Base-by-base conservation (phyloP, 2,113 vertebrate species). In the Pontoporia blainvillei region DNA sequence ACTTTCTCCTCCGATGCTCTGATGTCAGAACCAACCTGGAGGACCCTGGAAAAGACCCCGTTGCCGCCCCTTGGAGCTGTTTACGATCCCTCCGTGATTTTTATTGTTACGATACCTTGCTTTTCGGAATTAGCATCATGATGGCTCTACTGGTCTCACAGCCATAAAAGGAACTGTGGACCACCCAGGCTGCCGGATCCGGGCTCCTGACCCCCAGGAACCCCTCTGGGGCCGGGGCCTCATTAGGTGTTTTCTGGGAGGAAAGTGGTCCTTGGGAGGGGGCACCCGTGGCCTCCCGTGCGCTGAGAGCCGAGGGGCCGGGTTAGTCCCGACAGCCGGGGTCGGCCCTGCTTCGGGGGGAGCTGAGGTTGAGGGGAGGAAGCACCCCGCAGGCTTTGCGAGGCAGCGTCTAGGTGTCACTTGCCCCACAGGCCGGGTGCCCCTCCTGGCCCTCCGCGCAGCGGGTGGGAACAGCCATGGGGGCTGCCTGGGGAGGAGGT, bases 401-500 rank as follows among this genome's bases (percentile, higher is more conserved):
- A 59, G 52, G 29, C 62, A 18, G 36, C 29, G 31, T 39, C 64
- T 46, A 3, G 2, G 20, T 41, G 31, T 41, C 72, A 25, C 66
- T 1, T 31, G 21, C n/a, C 14, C 21, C 75, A 15, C 39, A 23
- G 4, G n/a, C 36, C 41, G 8, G 81, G 57, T 25, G 34, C 31
- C 41, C 3, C 57, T 34, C 34, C 49, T 54, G 5, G 7, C 29
- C 41, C 12, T n/a, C 18, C 1, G 1, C 46, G 9, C 6, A 14
- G 41, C 49, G 34, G 23, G 18, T 21, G 73, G 73, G 59, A 49
- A 41, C 71, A 52, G 67, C 81, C 9, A 34, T 59, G 39, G 41
- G 67, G 86, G 84, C 61, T 27, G 89, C 69, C 39, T 75, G 44
- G 69, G 83, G 93, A 86, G 86, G 94, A 90, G 95, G 93, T 39